Conservation (phyloP, 2,888 invertebrate genomes). For the Sceliomorpha sp. region DNA sequence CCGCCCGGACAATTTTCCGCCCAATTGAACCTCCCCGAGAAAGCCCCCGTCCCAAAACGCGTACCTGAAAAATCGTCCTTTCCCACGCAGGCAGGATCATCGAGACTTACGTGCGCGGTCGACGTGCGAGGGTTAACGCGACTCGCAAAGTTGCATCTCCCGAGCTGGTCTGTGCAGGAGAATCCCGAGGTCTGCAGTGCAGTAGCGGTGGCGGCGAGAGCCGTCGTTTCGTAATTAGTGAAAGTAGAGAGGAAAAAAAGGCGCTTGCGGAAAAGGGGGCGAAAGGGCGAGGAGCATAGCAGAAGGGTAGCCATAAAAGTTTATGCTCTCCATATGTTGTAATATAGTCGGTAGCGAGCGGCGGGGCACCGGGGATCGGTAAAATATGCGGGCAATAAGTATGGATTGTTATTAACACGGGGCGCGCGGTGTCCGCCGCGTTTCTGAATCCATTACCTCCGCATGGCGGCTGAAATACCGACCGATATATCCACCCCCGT, state of each 20-base stretch:
- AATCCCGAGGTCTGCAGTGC: conserved; percentile 42
- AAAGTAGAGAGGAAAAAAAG: conserved; percentile 64
- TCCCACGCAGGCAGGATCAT: too few species aligned
- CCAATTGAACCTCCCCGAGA: too few species aligned
- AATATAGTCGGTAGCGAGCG: conserved; percentile 78
- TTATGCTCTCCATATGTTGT: conserved; percentile 81
- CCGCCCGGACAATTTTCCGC: too few species aligned
- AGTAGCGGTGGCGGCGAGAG: conserved; percentile 19
- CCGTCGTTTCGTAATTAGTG: conserved; percentile 68
- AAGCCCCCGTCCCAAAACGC: too few species aligned
- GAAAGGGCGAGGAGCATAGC: conserved; percentile 64
- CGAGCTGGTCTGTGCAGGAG: conserved; percentile 21
- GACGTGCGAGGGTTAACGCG: conserved; percentile 1
- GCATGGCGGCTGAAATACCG: conserved; percentile 81
- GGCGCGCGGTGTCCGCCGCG: conserved; percentile 80
- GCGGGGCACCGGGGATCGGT: conserved; percentile 78
- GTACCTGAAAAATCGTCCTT: too few species aligned
- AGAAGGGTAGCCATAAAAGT: conserved; percentile 80
- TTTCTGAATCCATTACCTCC: conserved; percentile 81
- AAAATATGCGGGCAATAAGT: conserved; percentile 81
- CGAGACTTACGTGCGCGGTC: too few species aligned
- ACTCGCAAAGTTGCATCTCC: conserved; percentile 41
- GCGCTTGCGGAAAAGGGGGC: conserved; percentile 55
- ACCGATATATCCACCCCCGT: conserved; percentile 79
- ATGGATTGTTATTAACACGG: conserved; percentile 81